Evolutionary conservation across 2,888 invertebrate genomes (phyloP).

Genomic region (Leptarthrus brevirostris): DNA sequence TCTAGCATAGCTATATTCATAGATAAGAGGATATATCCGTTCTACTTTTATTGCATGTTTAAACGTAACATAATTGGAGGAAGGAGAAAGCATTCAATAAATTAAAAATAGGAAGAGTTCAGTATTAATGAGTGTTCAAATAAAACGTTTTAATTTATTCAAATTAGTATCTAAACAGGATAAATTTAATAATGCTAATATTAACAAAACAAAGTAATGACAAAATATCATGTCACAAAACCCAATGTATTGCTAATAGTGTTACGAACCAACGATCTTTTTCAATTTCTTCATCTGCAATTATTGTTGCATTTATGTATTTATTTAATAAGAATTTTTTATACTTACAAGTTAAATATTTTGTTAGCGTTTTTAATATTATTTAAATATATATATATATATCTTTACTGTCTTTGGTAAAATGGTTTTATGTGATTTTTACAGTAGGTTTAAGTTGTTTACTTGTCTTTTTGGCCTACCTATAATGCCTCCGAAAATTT

Average conservation of each 20-base stretch:
- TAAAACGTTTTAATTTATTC: slow-evolving; percentile 13
- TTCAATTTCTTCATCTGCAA: no score
- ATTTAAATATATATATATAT: no score
- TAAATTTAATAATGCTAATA: no score
- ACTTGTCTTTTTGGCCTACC: slow-evolving; percentile 18
- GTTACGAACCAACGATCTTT: no score
- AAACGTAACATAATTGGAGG: slow-evolving; percentile 2
- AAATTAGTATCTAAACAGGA: neutral
- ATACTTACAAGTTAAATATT: no score
- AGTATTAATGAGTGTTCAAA: slow-evolving; percentile 44
- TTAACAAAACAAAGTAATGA: no score
- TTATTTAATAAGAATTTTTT: no score
- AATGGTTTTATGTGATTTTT: slow-evolving; percentile 26
- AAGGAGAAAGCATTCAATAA: neutral
- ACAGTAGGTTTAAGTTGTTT: slow-evolving; percentile 21
- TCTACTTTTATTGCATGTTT: slow-evolving; percentile 43
- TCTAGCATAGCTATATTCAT: slow-evolving; percentile 22
- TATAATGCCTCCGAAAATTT: slow-evolving; percentile 20
- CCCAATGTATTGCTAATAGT: no score
- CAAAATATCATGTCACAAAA: no score
- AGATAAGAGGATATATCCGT: slow-evolving; percentile 37
- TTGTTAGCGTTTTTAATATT: no score
- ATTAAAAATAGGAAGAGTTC: slow-evolving; percentile 9
- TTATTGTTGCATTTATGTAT: no score
- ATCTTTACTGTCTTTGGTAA: neutral